Percentiles rank a stretch among this genome's conserved stretches.
phyloP scores from a whole-genome alignment of 2,888 invertebrate genomes.

The Acronicta alni region DNA sequence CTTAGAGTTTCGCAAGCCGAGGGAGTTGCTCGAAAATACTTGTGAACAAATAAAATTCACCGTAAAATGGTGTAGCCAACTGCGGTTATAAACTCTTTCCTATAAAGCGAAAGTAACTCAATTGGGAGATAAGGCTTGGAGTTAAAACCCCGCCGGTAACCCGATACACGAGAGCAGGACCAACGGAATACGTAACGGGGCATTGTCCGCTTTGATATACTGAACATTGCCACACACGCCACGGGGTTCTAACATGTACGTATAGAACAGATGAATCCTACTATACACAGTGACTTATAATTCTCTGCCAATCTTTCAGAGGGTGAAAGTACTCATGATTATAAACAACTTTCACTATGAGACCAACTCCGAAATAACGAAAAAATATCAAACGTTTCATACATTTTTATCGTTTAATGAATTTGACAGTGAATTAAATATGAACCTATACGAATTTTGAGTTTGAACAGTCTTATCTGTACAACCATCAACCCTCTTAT shows the following conservation, averaged over 20 bases:
- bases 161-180: conserved; percentile 19
- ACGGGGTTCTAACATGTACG: conserved; percentile 10
- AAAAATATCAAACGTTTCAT: too few species aligned
- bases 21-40: conserved; percentile 46
- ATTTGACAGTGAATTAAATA: too few species aligned
- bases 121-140: conserved; percentile 37
- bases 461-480: neutral
- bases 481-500: neutral
- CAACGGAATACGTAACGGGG: conserved; percentile 14
- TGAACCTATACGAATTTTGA: neutral
- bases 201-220: conserved; percentile 17
- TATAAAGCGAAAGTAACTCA: conserved; percentile 32
- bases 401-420: too few species aligned
- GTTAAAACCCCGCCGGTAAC: conserved; percentile 21
- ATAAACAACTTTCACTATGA: too few species aligned
- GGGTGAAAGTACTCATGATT: too few species aligned
- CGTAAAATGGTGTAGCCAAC: conserved; percentile 18
- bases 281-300: neutral
- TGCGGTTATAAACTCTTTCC: conserved; percentile 43
- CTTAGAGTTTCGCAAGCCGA: conserved; percentile 31
- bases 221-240: conserved; percentile 1
- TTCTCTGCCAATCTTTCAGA: too few species aligned
- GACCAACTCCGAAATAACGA: too few species aligned
- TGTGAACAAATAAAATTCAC: conserved; percentile 54
- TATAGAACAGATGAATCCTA: neutral